A percentile compares a stretch with the other conserved stretches of the same genome.
Conservation (phyloP, 2,113 vertebrate genomes). For the Artemisiospiza belli region DNA sequence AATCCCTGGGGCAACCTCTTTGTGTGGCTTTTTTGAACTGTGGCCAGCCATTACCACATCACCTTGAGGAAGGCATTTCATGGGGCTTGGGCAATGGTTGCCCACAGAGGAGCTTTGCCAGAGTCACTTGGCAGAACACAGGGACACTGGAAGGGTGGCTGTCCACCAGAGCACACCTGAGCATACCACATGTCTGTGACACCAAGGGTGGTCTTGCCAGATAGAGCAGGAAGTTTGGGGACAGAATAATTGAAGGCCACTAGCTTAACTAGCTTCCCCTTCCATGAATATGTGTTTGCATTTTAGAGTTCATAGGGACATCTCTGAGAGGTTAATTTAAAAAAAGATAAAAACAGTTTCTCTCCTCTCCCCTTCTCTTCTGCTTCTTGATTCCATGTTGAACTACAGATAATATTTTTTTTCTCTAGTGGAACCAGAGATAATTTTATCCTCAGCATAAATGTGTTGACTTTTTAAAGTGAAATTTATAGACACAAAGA, state of each 20-base stretch:
- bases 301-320: neutral
- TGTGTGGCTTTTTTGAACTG: neutral
- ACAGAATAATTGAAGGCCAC: neutral
- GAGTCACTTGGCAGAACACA: neutral
- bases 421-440: neutral
- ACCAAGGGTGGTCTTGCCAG: neutral
- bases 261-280: neutral
- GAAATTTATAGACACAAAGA: neutral
- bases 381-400: neutral
- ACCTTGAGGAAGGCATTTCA: neutral
- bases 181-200: fast-evolving
- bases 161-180: neutral
- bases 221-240: neutral
- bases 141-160: neutral
- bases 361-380: neutral
- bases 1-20: neutral
- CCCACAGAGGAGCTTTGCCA: neutral
- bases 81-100: fast-evolving
- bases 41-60: neutral
- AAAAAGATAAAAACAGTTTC: neutral
- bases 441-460: neutral
- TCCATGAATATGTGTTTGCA: neutral
- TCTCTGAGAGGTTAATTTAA: neutral
- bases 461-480: neutral
- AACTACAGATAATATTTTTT: neutral